Conservation (phyloP, 2,797 vertebrate genomes). For the Bradypodion ventrale region DNA sequence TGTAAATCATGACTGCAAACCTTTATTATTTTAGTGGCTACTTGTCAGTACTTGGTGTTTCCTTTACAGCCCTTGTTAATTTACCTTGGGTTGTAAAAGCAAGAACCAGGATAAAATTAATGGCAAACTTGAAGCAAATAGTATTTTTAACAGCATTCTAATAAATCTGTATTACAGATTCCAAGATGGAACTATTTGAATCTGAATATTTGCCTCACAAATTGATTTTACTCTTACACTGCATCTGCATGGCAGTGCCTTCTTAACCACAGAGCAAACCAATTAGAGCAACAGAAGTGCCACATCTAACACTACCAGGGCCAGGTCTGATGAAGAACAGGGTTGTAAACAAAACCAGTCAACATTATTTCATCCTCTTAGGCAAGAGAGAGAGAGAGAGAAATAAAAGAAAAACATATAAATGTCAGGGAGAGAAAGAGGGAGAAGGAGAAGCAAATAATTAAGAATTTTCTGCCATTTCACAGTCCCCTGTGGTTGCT, state of each 20-base stretch:
- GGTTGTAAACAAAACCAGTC: too few relatives aligned
- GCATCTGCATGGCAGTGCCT: background rate
- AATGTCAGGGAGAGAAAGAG: too few relatives aligned
- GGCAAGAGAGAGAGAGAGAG: too few relatives aligned
- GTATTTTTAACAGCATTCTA: background rate
- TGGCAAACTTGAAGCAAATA: slow-evolving; percentile 9
- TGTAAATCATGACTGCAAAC: slow-evolving; percentile 10
- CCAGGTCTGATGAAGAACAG: too few relatives aligned
- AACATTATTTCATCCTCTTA: too few relatives aligned
- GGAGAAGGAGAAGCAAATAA: too few relatives aligned
- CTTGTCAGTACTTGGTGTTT: slow-evolving; percentile 5
- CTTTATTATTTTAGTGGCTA: slow-evolving; percentile 21
- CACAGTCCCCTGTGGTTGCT: too few relatives aligned
- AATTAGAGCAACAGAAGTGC: background rate
- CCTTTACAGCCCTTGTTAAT: slow-evolving; percentile 27
- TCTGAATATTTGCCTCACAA: background rate
- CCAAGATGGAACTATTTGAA: background rate
- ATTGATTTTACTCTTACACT: background rate
- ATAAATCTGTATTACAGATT: slow-evolving; percentile 12
- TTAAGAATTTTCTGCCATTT: too few relatives aligned
- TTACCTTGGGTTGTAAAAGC: slow-evolving; percentile 49
- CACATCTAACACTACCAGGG: too few relatives aligned
- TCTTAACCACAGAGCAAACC: background rate
- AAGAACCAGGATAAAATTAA: slow-evolving; percentile 19
- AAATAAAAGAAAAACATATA: too few relatives aligned